phyloP scores from a whole-genome alignment of 2,888 invertebrate species.

The Ormia ochracea region DNA sequence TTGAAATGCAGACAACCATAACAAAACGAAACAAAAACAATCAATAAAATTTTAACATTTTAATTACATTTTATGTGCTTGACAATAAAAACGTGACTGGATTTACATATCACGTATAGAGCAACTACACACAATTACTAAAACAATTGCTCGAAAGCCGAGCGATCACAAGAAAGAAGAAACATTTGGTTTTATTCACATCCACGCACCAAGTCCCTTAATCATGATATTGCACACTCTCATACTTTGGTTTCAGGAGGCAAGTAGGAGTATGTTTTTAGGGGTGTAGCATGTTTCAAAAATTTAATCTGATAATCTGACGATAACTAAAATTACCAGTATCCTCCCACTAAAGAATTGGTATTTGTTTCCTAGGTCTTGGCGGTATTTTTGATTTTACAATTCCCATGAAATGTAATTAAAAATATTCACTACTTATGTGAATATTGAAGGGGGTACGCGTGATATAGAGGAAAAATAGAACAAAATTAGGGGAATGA shows the following conservation, averaged over 20 bases:
- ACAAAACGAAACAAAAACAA: not conserved
- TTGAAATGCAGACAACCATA: not conserved
- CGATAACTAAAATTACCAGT: not conserved
- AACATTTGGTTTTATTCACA: too few species aligned
- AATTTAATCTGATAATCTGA: constrained; percentile 35
- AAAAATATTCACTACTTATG: constrained; percentile 19
- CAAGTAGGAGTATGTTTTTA: too few species aligned
- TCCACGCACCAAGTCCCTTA: too few species aligned
- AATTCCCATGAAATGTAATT: constrained; percentile 39
- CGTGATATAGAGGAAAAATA: not conserved
- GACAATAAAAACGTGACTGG: constrained; percentile 58
- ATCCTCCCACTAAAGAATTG: not conserved
- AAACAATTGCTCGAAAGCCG: not conserved
- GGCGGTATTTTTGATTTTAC: constrained; percentile 15
- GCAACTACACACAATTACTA: not conserved
- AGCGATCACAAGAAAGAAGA: too few species aligned
- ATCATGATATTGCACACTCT: too few species aligned
- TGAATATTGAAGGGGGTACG: constrained; percentile 18
- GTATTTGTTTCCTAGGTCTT: not conserved
- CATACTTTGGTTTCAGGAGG: too few species aligned
- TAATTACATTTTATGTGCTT: constrained; percentile 58
- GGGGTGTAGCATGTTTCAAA: not conserved
- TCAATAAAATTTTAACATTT: constrained; percentile 53
- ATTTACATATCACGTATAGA: constrained; percentile 48
- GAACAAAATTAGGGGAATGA: not conserved